Conservation (phyloP, 1,140 invertebrate genomes). For the Cydia strobilella region DNA sequence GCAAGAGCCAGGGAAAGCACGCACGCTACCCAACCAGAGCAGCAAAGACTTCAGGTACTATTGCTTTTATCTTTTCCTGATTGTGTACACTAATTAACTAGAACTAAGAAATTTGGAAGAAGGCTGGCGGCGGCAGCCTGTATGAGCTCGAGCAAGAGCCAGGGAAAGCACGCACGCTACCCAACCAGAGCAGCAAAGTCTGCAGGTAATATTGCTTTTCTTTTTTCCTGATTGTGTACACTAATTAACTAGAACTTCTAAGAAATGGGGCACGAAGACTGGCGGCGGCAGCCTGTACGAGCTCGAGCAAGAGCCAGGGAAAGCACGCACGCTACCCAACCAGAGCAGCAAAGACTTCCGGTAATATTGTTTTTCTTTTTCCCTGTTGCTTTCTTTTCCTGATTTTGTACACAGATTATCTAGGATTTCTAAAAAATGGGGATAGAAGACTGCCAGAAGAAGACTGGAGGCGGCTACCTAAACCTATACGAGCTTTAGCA, state of each 20-base stretch:
- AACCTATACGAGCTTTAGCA: slow-evolving; percentile 62
- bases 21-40: slow-evolving; percentile 62
- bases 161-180: slow-evolving; percentile 63
- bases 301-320: slow-evolving; percentile 61
- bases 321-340: slow-evolving; percentile 63
- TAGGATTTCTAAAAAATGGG: slow-evolving; percentile 83
- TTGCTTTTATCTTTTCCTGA: no score
- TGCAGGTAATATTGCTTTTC: slow-evolving; percentile 54
- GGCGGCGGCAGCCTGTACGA: slow-evolving; percentile 59
- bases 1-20: slow-evolving; percentile 62
- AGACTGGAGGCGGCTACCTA: slow-evolving; percentile 56
- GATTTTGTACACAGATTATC: no score
- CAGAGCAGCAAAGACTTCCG: slow-evolving; percentile 71
- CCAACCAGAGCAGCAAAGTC: slow-evolving; percentile 63
- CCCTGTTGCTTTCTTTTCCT: no score
- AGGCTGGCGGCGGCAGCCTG: slow-evolving; percentile 56
- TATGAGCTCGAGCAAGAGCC: slow-evolving; percentile 65
- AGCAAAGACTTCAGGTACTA: slow-evolving; percentile 70
- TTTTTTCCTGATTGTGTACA: not conserved
- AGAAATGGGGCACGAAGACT: slow-evolving; percentile 86
- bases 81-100: no score
- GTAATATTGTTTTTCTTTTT: slow-evolving; percentile 39
- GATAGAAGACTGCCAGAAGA: slow-evolving; percentile 75
- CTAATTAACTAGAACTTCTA: slow-evolving; percentile 40
- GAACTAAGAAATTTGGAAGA: slow-evolving; percentile 85